Conservation (phyloP, 2,888 invertebrate genomes). For the Marronus borbonicus region DNA sequence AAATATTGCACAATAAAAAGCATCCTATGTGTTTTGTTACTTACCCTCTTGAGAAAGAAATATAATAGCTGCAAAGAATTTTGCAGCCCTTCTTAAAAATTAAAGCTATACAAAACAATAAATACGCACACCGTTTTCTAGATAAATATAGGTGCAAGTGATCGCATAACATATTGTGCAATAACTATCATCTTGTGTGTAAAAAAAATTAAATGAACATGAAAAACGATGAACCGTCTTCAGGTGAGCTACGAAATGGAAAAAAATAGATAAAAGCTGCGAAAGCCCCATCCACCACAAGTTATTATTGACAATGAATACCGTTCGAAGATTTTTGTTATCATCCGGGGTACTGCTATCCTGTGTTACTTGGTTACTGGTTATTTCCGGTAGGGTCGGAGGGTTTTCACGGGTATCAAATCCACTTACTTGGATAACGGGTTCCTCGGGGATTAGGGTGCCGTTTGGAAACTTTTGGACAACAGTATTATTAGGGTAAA, state of each 20-base stretch:
- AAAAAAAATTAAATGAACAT: constrained; percentile 27
- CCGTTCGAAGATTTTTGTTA: constrained; percentile 74
- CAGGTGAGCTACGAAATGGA: constrained; percentile 53
- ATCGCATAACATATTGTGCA: constrained; percentile 38
- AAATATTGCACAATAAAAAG: not conserved
- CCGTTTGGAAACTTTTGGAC: constrained; percentile 87
- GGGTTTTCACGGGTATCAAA: constrained; percentile 73
- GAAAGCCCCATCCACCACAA: constrained; percentile 62
- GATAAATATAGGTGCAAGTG: constrained; percentile 43
- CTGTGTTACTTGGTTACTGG: constrained; percentile 77
- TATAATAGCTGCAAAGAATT: constrained; percentile 14
- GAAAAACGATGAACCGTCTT: constrained; percentile 38
- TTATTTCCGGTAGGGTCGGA: constrained; percentile 75
- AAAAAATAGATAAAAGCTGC: constrained; percentile 50
- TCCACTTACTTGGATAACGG: constrained; percentile 72
- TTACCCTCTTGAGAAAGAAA: constrained; percentile 25
- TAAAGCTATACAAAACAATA: constrained; percentile 34
- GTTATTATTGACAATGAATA: constrained; percentile 66
- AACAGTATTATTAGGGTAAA: constrained; percentile 84
- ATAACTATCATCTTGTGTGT: constrained; percentile 12
- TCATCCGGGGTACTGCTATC: constrained; percentile 67
- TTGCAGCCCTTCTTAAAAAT: constrained; percentile 44
- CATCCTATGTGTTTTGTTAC: constrained; percentile 43
- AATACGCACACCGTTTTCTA: constrained; percentile 12
- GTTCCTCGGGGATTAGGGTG: constrained; percentile 81